Base-by-base conservation (phyloP, 2,797 vertebrate species). In the Meriones psammophilus region DNA sequence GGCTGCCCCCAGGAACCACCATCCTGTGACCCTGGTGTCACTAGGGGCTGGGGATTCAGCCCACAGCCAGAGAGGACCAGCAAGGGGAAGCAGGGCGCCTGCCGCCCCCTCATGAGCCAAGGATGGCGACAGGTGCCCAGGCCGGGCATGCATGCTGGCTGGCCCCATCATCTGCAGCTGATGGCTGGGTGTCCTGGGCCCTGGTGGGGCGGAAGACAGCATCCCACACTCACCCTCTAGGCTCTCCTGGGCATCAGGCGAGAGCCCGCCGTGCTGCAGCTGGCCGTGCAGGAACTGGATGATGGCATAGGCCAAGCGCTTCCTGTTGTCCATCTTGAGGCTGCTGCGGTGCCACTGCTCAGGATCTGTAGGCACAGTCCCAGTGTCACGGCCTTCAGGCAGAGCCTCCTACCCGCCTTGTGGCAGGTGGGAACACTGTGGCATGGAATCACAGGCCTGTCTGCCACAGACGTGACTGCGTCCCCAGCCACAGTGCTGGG, bases 221-320 rank as follows among this genome's bases (percentile, higher is more conserved):
- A 58, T 50, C 46, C 78, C 71, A 42, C 17, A 62, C 86, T 42
- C 24, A 99, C 99, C 99, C 98, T 99, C 99, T 96, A 99, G 97
- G 97, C 99, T 99, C 98, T 99, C 99, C 98, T 99, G 99, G 42
- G 99, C 99, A 0, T 99, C 99, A 0, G 99, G 99, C 0, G 99
- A 98, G 92, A 99, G 98, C 3, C 94, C 97, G 0, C 99, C 99
- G 0, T 98, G 98, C 80, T 98, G 98, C 0, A 99, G 98, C 98
- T 99, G 99, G n/a, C 99, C 98, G 0, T 99, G 99, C 6, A 99
- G 99, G 97, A 99, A 99, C 95, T 99, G 99, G 98, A 99, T 99
- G 98, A 99, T 99, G 98, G 99, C 99, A 54, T 98, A 99, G 42
- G 99, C 99, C 6, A 99, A 99, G 76, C 99, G 99, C 97, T 99